A percentile compares a stretch with the other conserved stretches of the same genome.
phyloP scores from a whole-genome alignment of 2,797 vertebrate species.

The Sarcophilus harrisii region DNA sequence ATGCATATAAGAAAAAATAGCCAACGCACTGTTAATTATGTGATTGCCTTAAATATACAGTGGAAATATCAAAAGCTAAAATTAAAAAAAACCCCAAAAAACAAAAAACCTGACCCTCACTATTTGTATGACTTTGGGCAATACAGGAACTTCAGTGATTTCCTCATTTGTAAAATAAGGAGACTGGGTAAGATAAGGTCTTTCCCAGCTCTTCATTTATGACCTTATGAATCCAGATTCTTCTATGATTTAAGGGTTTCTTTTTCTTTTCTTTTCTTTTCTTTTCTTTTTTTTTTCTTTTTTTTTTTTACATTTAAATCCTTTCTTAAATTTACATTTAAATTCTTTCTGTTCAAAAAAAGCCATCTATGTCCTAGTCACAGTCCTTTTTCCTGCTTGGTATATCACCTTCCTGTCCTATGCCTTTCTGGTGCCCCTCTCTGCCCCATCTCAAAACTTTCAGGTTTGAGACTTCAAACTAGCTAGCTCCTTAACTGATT shows the following conservation, averaged over 20 bases:
- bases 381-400: neutral
- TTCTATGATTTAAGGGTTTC: neutral
- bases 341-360: neutral
- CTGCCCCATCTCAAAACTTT: neutral
- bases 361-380: neutral
- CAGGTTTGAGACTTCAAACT: neutral
- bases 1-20: neutral
- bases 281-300: no score
- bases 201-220: neutral
- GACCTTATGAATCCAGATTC: neutral
- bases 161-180: neutral
- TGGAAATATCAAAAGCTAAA: neutral
- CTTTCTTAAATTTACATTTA: neutral
- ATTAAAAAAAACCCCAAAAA: neutral
- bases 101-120: no score
- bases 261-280: neutral
- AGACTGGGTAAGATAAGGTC: neutral
- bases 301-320: neutral
- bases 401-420: neutral
- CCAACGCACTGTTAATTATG: neutral
- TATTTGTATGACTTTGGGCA: neutral
- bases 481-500: neutral
- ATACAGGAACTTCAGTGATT: neutral
- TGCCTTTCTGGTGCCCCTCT: neutral
- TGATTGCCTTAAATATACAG: neutral